Base-by-base conservation (phyloP, 2,797 vertebrate genomes). In the Lepilemur ruficaudatus region DNA sequence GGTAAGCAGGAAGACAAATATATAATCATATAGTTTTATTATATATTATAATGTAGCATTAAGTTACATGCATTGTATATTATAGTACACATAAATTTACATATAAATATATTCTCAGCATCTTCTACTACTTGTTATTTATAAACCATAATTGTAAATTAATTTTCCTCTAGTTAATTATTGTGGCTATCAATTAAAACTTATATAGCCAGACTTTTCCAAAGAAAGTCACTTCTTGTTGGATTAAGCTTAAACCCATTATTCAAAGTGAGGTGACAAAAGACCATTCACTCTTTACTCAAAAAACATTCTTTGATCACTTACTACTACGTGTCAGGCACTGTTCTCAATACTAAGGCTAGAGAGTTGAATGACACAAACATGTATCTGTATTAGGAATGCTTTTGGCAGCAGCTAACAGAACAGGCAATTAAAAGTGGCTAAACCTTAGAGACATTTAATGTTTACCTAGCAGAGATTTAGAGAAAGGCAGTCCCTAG, bases 131-230 rank as follows among this genome's bases (percentile, higher is more conserved):
- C 41, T 83, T 83, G 30, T 81, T 88, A 43, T 17, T 94, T 91
- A 75, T 82, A 84, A 96, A 93, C 20, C 15, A 25, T 72, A 80
- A 89, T 81, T 97, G 11, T 91, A 55, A 93, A 90, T 87, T 80
- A 89, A 96, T 84, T 76, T 59, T 8, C 48, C 41, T 57, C 86
- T 94, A 82, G 48, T 92, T 96, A 93, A 95, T 86, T 91, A 94
- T 50, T 78, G 83, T 65, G 86, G 86, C 61, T 81, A 65, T 88
- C 91, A 93, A 89, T 94, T 96, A 96, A 93, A 91, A 67, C 83
- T 70, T 93, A 69, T 85, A 93, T 88, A 73, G 61, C 65, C 55
- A 61, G 85, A 72, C 3, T 80, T 96, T 91, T 80, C 63, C 59
- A 70, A 84, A 92, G 73, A 76, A 80, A 93, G 59, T 93, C 48